A percentile compares a stretch with the other conserved stretches of the same genome.
These are phyloP conservation scores for Protobothrops flavoviridis DNA, from an alignment of 2,113 vertebrate genomes.

Conservation along the genomic window DNA sequence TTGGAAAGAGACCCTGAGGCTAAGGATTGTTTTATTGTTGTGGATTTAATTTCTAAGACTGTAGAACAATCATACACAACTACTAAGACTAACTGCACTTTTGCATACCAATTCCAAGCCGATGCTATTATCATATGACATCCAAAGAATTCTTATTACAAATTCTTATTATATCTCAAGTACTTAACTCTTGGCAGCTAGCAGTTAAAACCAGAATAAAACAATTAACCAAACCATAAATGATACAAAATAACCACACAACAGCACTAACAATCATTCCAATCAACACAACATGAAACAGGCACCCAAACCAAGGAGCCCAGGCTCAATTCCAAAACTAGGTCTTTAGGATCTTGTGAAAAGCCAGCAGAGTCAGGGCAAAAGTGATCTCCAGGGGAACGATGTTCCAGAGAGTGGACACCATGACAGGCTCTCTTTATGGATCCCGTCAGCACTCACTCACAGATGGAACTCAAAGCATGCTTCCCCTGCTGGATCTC, in stretches of 20 bases:
- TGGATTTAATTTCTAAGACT: neutral
- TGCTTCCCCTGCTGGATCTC: neutral
- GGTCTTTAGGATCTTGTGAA: neutral
- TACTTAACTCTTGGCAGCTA: neutral
- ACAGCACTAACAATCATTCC: neutral
- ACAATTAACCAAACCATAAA: too few relatives aligned
- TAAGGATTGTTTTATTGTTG: neutral
- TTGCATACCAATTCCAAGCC: neutral
- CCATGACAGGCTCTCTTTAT: neutral
- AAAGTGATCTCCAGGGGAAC: neutral
- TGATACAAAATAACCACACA: neutral
- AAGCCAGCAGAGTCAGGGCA: neutral
- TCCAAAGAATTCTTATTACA: neutral
- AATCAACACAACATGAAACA: neutral
- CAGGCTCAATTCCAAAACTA: neutral
- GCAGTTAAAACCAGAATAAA: neutral
- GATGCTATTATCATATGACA: neutral
- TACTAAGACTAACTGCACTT: neutral
- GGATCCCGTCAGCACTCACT: neutral
- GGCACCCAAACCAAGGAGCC: neutral
- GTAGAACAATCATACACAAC: neutral
- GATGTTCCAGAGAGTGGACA: neutral
- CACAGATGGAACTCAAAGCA: neutral
- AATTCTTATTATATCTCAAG: neutral
- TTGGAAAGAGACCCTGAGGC: neutral